phyloP scores from a whole-genome alignment of 2,113 vertebrate genomes.

The Caloenas nicobarica region DNA sequence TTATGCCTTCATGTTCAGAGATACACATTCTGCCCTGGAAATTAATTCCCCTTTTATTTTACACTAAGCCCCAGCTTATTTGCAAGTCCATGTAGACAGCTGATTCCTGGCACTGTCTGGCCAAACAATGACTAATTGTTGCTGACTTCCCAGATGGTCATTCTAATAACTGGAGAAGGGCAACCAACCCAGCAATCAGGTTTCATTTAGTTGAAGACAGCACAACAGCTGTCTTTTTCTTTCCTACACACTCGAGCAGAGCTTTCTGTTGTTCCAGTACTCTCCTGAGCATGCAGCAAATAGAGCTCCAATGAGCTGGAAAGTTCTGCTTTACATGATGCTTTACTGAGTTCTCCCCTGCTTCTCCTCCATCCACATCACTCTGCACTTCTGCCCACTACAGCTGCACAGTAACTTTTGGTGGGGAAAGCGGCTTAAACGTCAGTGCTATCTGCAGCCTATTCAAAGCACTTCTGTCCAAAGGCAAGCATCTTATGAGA shows the following conservation, averaged over 20 bases:
- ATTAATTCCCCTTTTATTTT: neutral
- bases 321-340: neutral
- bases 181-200: constrained; percentile 31
- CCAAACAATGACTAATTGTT: constrained; percentile 54
- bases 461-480: neutral
- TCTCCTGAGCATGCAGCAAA: constrained; percentile 15
- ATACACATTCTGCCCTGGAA: neutral
- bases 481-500: neutral
- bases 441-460: neutral
- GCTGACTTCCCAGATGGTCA: constrained; percentile 68
- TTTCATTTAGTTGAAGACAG: constrained; percentile 47
- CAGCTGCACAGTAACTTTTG: neutral
- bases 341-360: neutral
- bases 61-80: neutral
- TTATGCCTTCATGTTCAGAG: neutral
- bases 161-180: constrained; percentile 52
- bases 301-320: constrained; percentile 35
- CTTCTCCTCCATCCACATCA: neutral
- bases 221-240: constrained; percentile 57
- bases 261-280: constrained; percentile 3
- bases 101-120: constrained; percentile 40
- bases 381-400: neutral
- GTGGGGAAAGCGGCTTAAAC: neutral
- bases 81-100: neutral
- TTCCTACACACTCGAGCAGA: neutral